Evolutionary conservation across 2,797 vertebrate species (phyloP).

Genomic region (Pseudocheirus occidentalis): DNA sequence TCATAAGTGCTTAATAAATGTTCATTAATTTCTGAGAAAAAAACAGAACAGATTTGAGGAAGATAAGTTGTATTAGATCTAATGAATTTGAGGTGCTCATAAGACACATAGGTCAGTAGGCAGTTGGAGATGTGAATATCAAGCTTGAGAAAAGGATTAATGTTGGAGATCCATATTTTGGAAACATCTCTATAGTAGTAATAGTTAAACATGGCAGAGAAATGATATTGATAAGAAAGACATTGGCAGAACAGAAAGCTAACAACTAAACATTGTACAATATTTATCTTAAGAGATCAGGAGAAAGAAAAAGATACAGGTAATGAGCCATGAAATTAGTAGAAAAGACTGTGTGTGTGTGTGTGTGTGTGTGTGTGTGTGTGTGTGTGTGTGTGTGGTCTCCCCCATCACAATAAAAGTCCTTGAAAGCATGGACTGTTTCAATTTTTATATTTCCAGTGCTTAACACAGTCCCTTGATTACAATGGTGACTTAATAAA

Average conservation of each 20-base stretch:
- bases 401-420: background rate
- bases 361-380: background rate
- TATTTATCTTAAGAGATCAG: background rate
- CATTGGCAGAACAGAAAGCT: background rate
- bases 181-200: background rate
- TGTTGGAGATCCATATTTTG: background rate
- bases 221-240: background rate
- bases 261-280: background rate
- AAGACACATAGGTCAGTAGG: too few species aligned
- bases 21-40: background rate
- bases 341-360: background rate
- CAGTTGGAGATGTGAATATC: background rate
- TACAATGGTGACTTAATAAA: background rate
- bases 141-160: background rate
- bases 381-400: background rate
- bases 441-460: background rate
- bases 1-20: background rate
- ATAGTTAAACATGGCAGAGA: background rate
- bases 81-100: background rate
- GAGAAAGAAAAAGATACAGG: background rate
- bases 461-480: background rate
- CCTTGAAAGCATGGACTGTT: background rate
- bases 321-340: background rate
- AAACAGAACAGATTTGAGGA: background rate
- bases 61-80: background rate